A percentile compares a stretch with the other conserved stretches of the same genome.
These are phyloP conservation scores for Camponotus pennsylvanicus DNA, from an alignment of 1,140 invertebrate genomes.

Conservation along the genomic window DNA sequence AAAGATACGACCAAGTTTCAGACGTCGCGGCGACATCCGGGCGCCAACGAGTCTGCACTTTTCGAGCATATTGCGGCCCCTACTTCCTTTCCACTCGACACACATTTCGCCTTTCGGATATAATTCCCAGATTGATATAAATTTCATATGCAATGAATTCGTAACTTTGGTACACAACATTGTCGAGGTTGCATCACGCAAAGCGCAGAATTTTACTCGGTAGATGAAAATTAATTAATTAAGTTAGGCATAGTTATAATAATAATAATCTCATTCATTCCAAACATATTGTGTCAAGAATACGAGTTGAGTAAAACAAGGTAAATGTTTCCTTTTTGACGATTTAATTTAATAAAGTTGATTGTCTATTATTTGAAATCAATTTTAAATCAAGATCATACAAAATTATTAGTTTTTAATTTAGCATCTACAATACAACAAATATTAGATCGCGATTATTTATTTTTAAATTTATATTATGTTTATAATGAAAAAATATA, in stretches of 20 bases:
- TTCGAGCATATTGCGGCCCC: conserved; percentile 37
- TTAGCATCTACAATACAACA: background rate
- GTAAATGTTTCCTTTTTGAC: background rate
- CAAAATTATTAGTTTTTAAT: background rate
- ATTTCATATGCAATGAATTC: conserved; percentile 22
- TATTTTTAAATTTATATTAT: background rate
- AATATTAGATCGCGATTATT: background rate
- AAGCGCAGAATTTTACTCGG: background rate
- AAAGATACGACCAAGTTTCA: conserved; percentile 49
- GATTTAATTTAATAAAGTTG: background rate
- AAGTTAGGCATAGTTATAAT: background rate
- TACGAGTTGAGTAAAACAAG: background rate
- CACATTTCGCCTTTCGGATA: conserved; percentile 14
- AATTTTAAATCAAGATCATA: background rate
- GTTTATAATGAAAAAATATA: background rate
- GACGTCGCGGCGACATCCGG: conserved; percentile 58
- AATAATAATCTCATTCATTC: background rate
- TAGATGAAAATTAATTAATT: background rate
- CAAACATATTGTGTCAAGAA: background rate
- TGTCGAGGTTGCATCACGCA: background rate
- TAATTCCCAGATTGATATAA: conserved; percentile 28
- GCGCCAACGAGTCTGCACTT: conserved; percentile 61
- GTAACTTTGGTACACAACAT: conserved; percentile 16
- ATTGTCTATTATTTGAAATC: background rate
- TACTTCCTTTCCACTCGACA: background rate